Base-by-base conservation (phyloP, 1,140 invertebrate genomes). In the Drosophila pruinosa region DNA sequence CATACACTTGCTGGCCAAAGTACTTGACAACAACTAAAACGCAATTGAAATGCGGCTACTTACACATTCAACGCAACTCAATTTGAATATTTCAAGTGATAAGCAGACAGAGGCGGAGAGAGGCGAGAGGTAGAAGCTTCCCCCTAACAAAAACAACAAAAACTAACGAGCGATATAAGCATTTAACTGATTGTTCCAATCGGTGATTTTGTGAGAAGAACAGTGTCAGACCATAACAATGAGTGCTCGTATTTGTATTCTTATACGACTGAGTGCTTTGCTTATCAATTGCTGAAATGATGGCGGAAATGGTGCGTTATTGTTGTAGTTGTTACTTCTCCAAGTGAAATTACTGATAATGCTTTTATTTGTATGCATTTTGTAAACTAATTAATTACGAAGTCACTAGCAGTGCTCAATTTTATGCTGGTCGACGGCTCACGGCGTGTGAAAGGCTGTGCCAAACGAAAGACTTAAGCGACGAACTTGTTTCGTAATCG, bases 171-270 rank as follows among this genome's bases (percentile, higher is more conserved):
- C 39, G 45, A 56, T 62, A 68, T 38, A 53, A 59, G 56, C 75
- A 78, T 78, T 78, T 75, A 73, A 78, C 75, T 88, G 82, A 88
- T 83, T 83, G 85, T 88, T 88, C 83, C 83, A 85, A 88, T 88
- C 79, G 65, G 56, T 89, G 83, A 89, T 83, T 88, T 79, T 83
- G 68, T 78, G 83, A 61, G 45, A 78, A 67, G 54, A 56, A 57
- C 45, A 70, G 80, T 85, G 80, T 85, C 72, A 79, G 80, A 45
- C 56, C 68, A 74, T 74, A 80, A 68, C 53, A 54, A 14, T 21
- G 24, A 7, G 7, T 19, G 36, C 12, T 69, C 14, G 45, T 31
- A 28, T 48, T 14, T 14, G 45, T 28, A 28, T 48, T 26, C 21
- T 10, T 3, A 6, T 47, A 26, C 50, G 34, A 26, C 38, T 48